phyloP scores from a whole-genome alignment of 2,888 invertebrate species.

The Nomada ferruginata region DNA sequence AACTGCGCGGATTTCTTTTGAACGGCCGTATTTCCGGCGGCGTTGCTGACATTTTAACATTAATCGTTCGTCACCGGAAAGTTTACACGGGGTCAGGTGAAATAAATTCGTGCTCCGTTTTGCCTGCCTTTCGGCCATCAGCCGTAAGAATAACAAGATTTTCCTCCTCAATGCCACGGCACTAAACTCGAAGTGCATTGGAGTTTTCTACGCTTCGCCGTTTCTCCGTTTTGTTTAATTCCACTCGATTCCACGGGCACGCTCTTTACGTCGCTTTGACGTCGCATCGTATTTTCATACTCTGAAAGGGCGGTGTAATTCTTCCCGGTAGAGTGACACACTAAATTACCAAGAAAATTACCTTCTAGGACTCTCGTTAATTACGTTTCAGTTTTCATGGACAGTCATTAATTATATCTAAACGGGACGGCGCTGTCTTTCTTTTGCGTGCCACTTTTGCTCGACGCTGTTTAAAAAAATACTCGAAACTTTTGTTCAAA shows the following conservation, averaged over 20 bases:
- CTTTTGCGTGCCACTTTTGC: slow-evolving; percentile 12
- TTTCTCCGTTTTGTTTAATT: neutral
- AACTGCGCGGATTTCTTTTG: slow-evolving; percentile 8
- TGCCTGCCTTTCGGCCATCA: neutral
- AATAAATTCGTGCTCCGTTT: slow-evolving; percentile 21
- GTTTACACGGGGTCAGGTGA: slow-evolving; percentile 5
- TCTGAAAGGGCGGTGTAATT: slow-evolving; percentile 15
- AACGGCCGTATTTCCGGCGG: neutral
- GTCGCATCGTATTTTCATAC: slow-evolving; percentile 30
- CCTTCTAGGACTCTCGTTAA: slow-evolving; percentile 52
- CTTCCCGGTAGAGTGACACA: slow-evolving; percentile 36
- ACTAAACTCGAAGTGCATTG: neutral
- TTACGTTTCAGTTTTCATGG: slow-evolving; percentile 55
- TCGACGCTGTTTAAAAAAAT: slow-evolving; percentile 26
- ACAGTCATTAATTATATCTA: slow-evolving; percentile 57
- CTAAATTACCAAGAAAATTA: slow-evolving; percentile 60
- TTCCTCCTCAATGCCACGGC: neutral
- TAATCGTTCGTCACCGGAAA: slow-evolving; percentile 24
- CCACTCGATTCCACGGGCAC: neutral
- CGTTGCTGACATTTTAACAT: slow-evolving; percentile 16
- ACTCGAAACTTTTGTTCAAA: slow-evolving; percentile 5
- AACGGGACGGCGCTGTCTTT: slow-evolving; percentile 12
- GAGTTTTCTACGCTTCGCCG: neutral
- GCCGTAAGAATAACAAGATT: neutral
- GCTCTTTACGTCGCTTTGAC: slow-evolving; percentile 19